Evolutionary conservation across 1,140 invertebrate genomes (phyloP), one percentile per base, ranked within the genome.

Genomic region (Nilaparvata lugens): DNA sequence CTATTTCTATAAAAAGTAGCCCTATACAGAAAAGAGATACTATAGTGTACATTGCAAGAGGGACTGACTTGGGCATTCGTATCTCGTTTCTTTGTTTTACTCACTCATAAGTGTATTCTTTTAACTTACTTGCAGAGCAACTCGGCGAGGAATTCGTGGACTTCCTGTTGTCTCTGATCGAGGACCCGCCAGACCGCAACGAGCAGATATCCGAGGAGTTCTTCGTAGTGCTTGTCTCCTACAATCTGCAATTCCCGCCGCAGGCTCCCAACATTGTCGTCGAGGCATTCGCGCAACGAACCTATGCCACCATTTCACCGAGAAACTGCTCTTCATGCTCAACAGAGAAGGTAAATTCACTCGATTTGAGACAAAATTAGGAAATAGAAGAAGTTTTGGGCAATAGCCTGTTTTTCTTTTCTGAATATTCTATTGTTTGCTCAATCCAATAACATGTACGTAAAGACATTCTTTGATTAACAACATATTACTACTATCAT

Each of bases 281-380:
- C 19, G 81, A 85, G 64, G 83, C 87, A 0, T 74, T 95, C 55
- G 81, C 84, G 62, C 78, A 85, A 35, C 75, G 82, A 62, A 78
- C 82, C 48, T 79, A 83, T 43, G 88, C 89, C 2, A 94, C 93
- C 74, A 84, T 9, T 92, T 96, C 64, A 94, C 90, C 13, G 91
- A 95, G 71, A 95, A 94, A 76, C 79, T 93, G 19, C 76, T 95
- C 54, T 75, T 93, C 11, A 75, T 94, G 51, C 79, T 95, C 2
- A 95, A 95, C 74, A 79, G 91, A 71, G 92, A 93, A 85, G 89
- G 91, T 94, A 78, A 76, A 65, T 60, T 54, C n/a, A n/a, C n/a
- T n/a, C n/a, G n/a, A n/a, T n/a, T n/a, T n/a, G n/a, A n/a, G n/a
- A n/a, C n/a, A n/a, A n/a, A n/a, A n/a, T n/a, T n/a, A n/a, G n/a